Evolutionary conservation across 1,140 invertebrate genomes (phyloP), one percentile per base, ranked within the genome.

Genomic region (Ooceraea biroi): DNA sequence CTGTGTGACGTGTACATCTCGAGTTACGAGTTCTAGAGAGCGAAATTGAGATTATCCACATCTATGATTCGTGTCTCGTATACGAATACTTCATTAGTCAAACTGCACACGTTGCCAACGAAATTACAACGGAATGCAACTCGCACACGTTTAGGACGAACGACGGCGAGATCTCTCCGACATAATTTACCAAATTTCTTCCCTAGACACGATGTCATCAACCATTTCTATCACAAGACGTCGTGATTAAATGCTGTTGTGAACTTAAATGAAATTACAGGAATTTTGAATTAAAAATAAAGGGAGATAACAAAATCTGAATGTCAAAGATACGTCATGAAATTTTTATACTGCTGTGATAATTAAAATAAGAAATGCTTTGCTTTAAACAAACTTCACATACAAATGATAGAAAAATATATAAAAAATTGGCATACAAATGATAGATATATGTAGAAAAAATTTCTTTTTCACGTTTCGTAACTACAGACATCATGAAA

Each of bases 41-140:
- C 48, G 36, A 71, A 71, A 58, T 69, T 11, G 65, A n/a, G 52
- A 41, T 71, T 80, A 69, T 57, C 36, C 63, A 19, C 76, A 10
- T 69, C 63, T 68, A 71, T 44, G 76, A 80, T 58, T 80, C 76
- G 76, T 58, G 36, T 22, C 25, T 68, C 50, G 22, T 69, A 36
- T 7, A 41, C 76, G 50, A 78, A 78, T 69, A 57, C 76, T 71
- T 80, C 76, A 80, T 80, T 80, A 80, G 48, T 68, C 65, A 80
- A 80, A 80, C 65, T 80, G 76, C 25, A 50, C 76, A 71, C 66
- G 50, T 69, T 69, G 50, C 50, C 36, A 55, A 46, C 17, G 65
- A 80, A 80, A 41, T 80, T 44, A 65, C 50, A 68, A 22, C 27
- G 2, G 22, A 19, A 30, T 19, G 12, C 50, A 68, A 55, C 61